A percentile compares a stretch with the other conserved stretches of the same genome.
phyloP scores from a whole-genome alignment of 2,797 vertebrate genomes.

The Sebastes melanostomus region DNA sequence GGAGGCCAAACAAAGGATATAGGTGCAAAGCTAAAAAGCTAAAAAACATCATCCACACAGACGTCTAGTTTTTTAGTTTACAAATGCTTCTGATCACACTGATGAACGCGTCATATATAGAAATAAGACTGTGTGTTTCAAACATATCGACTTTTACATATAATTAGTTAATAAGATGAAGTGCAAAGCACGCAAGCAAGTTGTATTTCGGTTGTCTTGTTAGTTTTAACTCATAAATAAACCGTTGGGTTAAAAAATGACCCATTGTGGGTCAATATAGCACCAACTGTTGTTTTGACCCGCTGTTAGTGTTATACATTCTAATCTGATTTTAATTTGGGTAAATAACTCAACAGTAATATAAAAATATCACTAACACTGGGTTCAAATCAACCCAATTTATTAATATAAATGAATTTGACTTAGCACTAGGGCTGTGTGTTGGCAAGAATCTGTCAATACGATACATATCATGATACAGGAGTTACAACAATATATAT shows the following conservation, averaged over 20 bases:
- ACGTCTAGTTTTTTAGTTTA: neutral
- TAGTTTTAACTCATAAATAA: neutral
- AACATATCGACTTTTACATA: neutral
- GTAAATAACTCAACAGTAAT: neutral
- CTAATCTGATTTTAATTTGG: neutral
- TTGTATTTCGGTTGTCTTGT: neutral
- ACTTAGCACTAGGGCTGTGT: too few species aligned
- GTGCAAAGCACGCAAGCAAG: neutral
- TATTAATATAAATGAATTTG: too few species aligned
- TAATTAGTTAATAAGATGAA: neutral
- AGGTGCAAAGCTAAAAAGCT: neutral
- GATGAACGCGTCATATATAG: neutral
- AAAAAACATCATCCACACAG: neutral
- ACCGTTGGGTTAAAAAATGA: neutral
- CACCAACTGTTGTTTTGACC: neutral
- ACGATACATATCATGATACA: too few species aligned
- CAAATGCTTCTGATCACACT: neutral
- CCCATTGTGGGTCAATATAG: neutral
- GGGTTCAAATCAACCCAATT: neutral
- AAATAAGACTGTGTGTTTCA: neutral
- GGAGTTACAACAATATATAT: too few species aligned
- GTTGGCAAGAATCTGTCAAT: too few species aligned
- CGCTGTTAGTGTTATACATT: neutral
- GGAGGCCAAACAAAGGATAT: conserved; percentile 15
- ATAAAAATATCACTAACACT: neutral